Percentiles rank a stretch among this genome's conserved stretches.
These are phyloP conservation scores for Lepidonotus clava DNA, from an alignment of 2,888 invertebrate genomes.

Conservation along the genomic window DNA sequence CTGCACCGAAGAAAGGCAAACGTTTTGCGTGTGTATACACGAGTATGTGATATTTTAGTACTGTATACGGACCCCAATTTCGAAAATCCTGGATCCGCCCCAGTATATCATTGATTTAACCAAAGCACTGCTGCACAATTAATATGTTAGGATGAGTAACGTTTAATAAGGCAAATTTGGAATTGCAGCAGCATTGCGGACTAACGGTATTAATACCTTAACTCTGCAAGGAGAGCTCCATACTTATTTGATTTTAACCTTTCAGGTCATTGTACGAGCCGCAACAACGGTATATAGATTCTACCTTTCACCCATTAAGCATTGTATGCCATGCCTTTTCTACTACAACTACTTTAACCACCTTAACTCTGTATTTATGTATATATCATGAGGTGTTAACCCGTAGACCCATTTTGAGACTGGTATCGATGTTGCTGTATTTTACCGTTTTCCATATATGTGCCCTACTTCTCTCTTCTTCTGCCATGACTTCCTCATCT, in stretches of 20 bases:
- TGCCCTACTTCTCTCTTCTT: background rate
- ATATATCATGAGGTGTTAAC: background rate
- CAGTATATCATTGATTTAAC: no score
- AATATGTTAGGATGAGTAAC: no score
- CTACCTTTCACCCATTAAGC: conserved; percentile 4
- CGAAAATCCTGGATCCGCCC: no score
- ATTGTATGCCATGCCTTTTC: background rate
- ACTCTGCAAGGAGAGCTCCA: no score
- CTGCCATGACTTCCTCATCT: conserved; percentile 25
- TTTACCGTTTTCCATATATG: background rate
- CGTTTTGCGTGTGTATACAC: no score
- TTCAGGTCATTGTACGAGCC: conserved; percentile 26
- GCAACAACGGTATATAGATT: background rate
- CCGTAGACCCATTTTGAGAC: background rate
- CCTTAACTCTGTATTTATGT: background rate
- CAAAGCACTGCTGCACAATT: no score
- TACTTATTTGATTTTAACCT: conserved; percentile 17
- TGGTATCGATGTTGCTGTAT: background rate
- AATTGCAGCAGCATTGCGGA: background rate
- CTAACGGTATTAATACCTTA: no score
- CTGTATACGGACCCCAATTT: no score
- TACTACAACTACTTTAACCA: background rate
- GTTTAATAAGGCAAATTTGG: no score
- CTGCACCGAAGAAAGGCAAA: no score
- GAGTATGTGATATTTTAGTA: no score